phyloP scores from a whole-genome alignment of 1,140 invertebrate genomes.

The Drosophila sulfurigaster region DNA sequence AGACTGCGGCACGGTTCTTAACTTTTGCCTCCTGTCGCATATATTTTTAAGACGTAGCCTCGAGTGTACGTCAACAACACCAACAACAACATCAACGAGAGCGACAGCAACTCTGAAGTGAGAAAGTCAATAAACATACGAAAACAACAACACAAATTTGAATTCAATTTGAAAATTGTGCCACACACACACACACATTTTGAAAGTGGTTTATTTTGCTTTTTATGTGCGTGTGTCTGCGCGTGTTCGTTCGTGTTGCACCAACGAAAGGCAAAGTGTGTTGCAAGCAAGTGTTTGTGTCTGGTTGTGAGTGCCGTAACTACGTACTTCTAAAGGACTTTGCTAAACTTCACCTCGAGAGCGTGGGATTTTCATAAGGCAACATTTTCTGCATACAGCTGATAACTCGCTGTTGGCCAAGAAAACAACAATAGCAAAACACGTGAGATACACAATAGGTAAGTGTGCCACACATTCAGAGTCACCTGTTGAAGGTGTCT shows the following conservation, averaged over 20 bases:
- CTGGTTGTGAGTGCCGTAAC: conserved; percentile 2
- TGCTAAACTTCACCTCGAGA: conserved; percentile 17
- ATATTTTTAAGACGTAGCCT: not conserved
- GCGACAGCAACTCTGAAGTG: not conserved
- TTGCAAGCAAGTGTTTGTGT: conserved; percentile 4
- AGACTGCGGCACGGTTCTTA: conserved; percentile 1
- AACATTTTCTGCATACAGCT: conserved; percentile 16
- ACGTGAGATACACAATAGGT: conserved; percentile 28
- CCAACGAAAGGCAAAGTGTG: not conserved
- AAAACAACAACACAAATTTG: conserved; percentile 4
- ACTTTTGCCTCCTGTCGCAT: conserved; percentile 8
- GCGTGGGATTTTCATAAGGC: conserved; percentile 36
- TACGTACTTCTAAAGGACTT: conserved; percentile 19
- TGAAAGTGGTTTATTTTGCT: conserved; percentile 13
- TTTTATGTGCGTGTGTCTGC: conserved; percentile 23
- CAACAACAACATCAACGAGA: not conserved
- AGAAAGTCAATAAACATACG: conserved; percentile 29
- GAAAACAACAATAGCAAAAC: conserved; percentile 2
- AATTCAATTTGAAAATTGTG: conserved; percentile 17
- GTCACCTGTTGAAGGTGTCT: conserved; percentile 51
- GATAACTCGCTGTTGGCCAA: conserved; percentile 22
- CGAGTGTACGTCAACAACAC: conserved; percentile 1
- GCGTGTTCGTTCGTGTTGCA: conserved; percentile 33
- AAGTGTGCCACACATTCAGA: conserved; percentile 24
- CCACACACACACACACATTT: conserved; percentile 10